These are phyloP conservation scores for Aphaenogaster rudis DNA, from an alignment of 1,140 invertebrate genomes.

Conservation along the genomic window DNA sequence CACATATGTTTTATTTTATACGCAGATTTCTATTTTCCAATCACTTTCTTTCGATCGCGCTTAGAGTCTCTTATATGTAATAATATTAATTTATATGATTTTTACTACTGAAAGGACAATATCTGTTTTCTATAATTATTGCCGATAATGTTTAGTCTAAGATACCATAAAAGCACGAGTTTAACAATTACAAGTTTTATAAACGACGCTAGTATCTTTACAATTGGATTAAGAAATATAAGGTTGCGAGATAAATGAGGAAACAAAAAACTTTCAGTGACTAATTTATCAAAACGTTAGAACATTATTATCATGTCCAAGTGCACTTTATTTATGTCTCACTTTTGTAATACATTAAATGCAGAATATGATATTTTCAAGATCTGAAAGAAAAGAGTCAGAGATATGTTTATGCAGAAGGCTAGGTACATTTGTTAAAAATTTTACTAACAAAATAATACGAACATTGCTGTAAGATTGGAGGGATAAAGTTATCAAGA, in stretches of 20 bases:
- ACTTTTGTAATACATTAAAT: conserved; percentile 59
- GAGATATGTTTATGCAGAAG: not conserved
- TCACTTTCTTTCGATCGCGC: not conserved
- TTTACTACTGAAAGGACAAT: not conserved
- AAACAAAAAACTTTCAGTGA: not conserved
- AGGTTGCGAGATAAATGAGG: not conserved
- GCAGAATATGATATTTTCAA: conserved; percentile 63
- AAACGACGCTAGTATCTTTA: not conserved
- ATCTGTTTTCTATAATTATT: conserved; percentile 10
- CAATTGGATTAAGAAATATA: not conserved
- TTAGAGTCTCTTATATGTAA: not conserved
- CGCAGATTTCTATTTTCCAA: not conserved
- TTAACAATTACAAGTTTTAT: conserved; percentile 5
- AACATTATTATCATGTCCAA: not conserved
- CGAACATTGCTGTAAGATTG: conserved; percentile 55
- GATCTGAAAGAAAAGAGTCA: conserved; percentile 45
- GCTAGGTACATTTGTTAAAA: not conserved
- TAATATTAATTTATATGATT: not conserved
- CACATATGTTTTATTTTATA: not conserved
- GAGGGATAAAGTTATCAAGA: conserved; percentile 51
- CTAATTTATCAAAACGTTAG: not conserved
- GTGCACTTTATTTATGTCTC: not conserved
- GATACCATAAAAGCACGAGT: not conserved
- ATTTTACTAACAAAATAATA: not conserved
- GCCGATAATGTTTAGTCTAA: not conserved